Evolutionary conservation across 1,140 invertebrate genomes (phyloP).

Genomic region (Coenobita brevimanus): DNA sequence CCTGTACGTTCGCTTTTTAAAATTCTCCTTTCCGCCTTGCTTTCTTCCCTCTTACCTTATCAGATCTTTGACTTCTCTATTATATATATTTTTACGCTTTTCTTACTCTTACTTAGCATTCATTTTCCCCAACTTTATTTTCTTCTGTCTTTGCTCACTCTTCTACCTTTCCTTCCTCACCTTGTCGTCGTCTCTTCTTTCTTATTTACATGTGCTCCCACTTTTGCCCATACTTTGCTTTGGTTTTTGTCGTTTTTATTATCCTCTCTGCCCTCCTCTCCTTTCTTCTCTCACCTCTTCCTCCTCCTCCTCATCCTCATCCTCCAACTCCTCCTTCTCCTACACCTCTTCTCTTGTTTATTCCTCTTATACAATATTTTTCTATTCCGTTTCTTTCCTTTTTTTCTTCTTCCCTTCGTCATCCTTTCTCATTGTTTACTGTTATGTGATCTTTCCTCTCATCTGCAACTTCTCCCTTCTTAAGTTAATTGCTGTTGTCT

Average conservation of each 20-base stretch:
- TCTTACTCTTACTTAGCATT: neutral
- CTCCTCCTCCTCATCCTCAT: constrained; percentile 2
- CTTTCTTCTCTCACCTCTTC: neutral
- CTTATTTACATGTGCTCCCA: neutral
- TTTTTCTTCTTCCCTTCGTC: neutral
- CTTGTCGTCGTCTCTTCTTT: neutral
- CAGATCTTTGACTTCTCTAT: neutral
- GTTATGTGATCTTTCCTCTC: neutral
- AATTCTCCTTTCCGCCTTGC: neutral
- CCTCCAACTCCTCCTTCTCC: too few species aligned
- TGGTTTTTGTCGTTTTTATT: too few species aligned
- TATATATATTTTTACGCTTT: too few species aligned
- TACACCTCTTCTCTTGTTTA: too few species aligned
- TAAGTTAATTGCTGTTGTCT: neutral
- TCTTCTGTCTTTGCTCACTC: neutral
- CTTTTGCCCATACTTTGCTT: too few species aligned
- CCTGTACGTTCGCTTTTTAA: neutral
- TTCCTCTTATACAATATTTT: too few species aligned
- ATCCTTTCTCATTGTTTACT: neutral
- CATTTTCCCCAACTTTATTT: neutral
- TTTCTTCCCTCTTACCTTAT: neutral
- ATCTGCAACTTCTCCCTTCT: neutral
- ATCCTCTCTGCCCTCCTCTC: neutral
- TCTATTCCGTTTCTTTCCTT: neutral
- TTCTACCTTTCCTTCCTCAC: neutral